Evolutionary conservation across 1,140 invertebrate genomes (phyloP).

Genomic region (Lepeophtheirus salmonis): DNA sequence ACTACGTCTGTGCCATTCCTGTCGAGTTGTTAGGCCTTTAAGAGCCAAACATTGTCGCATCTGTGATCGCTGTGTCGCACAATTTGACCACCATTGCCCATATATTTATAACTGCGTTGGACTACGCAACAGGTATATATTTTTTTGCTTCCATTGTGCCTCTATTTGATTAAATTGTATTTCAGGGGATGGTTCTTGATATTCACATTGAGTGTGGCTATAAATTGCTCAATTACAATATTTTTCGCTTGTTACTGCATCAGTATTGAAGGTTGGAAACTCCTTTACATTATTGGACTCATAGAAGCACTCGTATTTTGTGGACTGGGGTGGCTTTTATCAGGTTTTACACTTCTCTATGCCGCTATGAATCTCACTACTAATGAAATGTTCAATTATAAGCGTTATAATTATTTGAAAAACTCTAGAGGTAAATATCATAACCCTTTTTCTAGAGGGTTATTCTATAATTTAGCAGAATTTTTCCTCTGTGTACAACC

Average conservation of each 20-base stretch:
- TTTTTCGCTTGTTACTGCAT: conserved; percentile 74
- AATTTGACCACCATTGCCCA: conserved; percentile 86
- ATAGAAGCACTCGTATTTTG: conserved; percentile 63
- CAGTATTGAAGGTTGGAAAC: conserved; percentile 58
- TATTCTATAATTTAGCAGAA: conserved; percentile 63
- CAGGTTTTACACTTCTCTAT: conserved; percentile 64
- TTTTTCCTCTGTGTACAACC: conserved; percentile 49
- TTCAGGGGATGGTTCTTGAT: conserved; percentile 71
- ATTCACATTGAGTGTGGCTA: conserved; percentile 61
- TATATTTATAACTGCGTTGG: conserved; percentile 87
- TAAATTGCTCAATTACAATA: conserved; percentile 64
- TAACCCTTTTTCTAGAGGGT: conserved; percentile 70
- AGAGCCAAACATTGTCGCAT: conserved; percentile 76
- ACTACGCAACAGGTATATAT: conserved; percentile 43
- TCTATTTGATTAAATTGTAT: conserved; percentile 23
- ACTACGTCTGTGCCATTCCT: conserved; percentile 61
- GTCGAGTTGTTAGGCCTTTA: conserved; percentile 59
- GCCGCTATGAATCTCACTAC: conserved; percentile 78
- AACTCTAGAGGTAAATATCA: conserved; percentile 66
- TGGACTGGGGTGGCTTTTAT: conserved; percentile 61
- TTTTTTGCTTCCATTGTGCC: neutral
- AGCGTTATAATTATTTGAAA: conserved; percentile 64
- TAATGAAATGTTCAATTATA: conserved; percentile 83
- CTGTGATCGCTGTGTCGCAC: conserved; percentile 72
- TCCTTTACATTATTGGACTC: conserved; percentile 55